Evolutionary conservation across 1,140 invertebrate genomes (phyloP), one percentile per base, ranked within the genome.

Genomic region (Platorchestia sp.): DNA sequence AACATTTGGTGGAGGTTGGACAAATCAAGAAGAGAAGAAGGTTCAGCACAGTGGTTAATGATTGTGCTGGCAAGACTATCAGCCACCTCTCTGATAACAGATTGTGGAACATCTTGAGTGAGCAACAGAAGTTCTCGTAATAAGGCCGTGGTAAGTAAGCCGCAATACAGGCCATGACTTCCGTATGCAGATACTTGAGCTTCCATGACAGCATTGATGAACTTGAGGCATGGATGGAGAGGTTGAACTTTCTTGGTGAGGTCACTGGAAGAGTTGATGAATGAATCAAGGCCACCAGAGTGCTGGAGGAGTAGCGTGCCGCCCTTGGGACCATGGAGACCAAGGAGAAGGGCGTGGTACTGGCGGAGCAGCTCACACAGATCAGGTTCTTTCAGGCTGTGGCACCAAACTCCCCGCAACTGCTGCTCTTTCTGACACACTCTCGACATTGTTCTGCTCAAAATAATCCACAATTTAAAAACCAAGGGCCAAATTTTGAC

Each of bases 131-230:
- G 45, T 41, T 93, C 45, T 36, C 44, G 43, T 14, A 93, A 44
- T 0, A 93, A 44, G 10, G 91, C 41, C 45, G 91, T 7, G 27
- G 1, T 44, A 7, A 93, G 44, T 41, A 93, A 45, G 36, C 91
- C 91, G 47, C 43, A 93, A 36, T 93, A 93, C 3, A 93, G 91
- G 10, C 91, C 91, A 93, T 93, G 91, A 36, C 41, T 44, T 45
- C 91, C 91, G 36, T 93, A 93, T 93, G 91, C 43, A 93, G 91
- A 45, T 14, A 93, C 45, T 44, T 93, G 91, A 47, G 91, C 91
- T 93, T 93, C 91, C 91, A 93, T 93, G 91, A 93, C 43, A 45
- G 91, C 91, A 47, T 93, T 93, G 19, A 93, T 93, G 91, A 93
- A 93, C 91, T 93, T 93, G 41, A 93, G 91, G 91, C 91, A 93